Base-by-base conservation (phyloP, 1,140 invertebrate genomes). In the Vanessa tameamea region DNA sequence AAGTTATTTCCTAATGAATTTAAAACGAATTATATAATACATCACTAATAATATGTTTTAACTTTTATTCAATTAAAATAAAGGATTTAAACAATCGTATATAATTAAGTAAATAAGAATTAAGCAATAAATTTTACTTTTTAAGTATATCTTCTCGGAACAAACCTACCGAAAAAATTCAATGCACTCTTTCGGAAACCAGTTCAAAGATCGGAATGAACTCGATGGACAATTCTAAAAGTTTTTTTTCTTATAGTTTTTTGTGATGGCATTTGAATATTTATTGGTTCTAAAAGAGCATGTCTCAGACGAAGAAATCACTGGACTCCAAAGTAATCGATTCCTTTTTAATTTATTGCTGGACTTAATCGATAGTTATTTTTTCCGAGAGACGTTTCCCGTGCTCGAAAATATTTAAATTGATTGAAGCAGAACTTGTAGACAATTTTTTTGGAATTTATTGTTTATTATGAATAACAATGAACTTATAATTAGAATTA, bases 241-340 rank as follows among this genome's bases (percentile, higher is more conserved):
- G 37, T 5, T 43, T 67, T 66, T 72, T 72, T 67, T 61, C 51
- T 51, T 11, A 51, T 48, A 63, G 53, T 67, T 70, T 75, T 75
- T 61, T 75, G 65, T 75, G 76, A 74, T 66, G 76, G 71, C 75
- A 73, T 78, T 79, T 75, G 76, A 79, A 79, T 77, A 79, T 79
- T 79, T 77, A 79, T 75, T 77, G 57, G 69, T 63, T 72, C 73
- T 74, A 66, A 79, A 79, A 79, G 67, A 71, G 71, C 71, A 79
- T 76, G 73, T 79, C 65, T 51, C 47, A 26, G 68, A 63, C 77
- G 72, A 69, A 71, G 74, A 70, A 78, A 73, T 78, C 69, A 68
- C 67, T 73, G 55, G 71, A 59, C 67, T 50, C 51, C 64, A 69
- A 71, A 72, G 74, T 69, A 76, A 75, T 75, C 59, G 73, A 67